These are phyloP conservation scores for Poecilus cupreus DNA, from an alignment of 2,888 invertebrate species.

Conservation along the genomic window DNA sequence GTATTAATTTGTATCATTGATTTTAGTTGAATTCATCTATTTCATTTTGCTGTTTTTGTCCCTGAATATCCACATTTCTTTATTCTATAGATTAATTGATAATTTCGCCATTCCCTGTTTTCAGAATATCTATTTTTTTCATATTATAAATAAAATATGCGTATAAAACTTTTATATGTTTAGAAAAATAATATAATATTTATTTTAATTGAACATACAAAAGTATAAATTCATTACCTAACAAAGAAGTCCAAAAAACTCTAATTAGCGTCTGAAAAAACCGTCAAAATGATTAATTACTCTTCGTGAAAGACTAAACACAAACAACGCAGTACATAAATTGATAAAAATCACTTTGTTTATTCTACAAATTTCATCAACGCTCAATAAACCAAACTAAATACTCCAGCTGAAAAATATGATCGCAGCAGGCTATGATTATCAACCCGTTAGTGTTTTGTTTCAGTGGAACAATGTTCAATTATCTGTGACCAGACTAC, in stretches of 20 bases:
- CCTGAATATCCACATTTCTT: too few species aligned
- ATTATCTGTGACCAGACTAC: constrained; percentile 9
- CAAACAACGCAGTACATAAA: not conserved
- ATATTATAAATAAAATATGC: too few species aligned
- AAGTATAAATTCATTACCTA: not conserved
- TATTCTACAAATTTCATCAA: not conserved
- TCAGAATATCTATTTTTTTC: too few species aligned
- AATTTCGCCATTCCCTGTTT: too few species aligned
- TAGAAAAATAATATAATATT: too few species aligned
- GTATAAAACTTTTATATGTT: too few species aligned
- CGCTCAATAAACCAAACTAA: not conserved
- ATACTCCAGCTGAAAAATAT: not conserved
- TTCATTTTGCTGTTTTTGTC: too few species aligned
- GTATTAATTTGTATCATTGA: too few species aligned
- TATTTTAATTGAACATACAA: too few species aligned
- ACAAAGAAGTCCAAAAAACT: not conserved
- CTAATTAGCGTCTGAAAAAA: too few species aligned
- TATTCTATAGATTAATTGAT: too few species aligned
- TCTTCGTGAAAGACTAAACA: not conserved
- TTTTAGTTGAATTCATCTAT: too few species aligned
- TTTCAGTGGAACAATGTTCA: constrained; percentile 4
- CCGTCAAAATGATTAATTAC: not conserved
- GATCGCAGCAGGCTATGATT: not conserved
- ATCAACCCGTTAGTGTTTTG: constrained; percentile 6
- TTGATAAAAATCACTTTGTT: constrained; percentile 4